Evolutionary conservation across 2,888 invertebrate species (phyloP).

Genomic region (Alentia gelatinosa): DNA sequence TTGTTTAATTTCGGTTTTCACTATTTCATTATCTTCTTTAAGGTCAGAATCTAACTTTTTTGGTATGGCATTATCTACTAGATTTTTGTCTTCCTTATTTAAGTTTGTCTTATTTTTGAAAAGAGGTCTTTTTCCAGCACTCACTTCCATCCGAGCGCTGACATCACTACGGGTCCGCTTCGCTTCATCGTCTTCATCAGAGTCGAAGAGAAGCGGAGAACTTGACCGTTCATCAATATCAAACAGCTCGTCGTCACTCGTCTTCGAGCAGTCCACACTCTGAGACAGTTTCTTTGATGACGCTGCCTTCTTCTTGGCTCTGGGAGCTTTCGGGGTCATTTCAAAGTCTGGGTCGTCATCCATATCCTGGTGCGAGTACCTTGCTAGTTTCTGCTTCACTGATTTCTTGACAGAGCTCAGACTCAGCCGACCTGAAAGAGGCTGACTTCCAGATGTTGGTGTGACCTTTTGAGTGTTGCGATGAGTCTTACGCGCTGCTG

Average conservation of each 20-base stretch:
- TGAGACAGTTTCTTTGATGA: not conserved
- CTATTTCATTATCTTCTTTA: not conserved
- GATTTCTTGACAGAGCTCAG: not conserved
- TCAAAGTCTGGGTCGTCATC: conserved; percentile 35
- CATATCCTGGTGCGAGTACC: not conserved
- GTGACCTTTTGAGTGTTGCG: not conserved
- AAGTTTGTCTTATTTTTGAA: not conserved
- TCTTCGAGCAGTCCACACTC: not conserved
- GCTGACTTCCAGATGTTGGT: not conserved
- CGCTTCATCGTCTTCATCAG: not conserved
- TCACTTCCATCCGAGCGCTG: not conserved
- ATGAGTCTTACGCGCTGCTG: not conserved
- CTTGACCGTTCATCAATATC: conserved; percentile 23
- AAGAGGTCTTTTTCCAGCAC: not conserved
- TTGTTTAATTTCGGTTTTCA: not conserved
- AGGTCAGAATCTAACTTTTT: too few species aligned
- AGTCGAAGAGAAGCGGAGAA: not conserved
- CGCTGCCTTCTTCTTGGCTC: not conserved
- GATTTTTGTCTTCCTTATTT: not conserved
- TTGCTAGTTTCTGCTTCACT: not conserved
- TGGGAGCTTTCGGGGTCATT: not conserved
- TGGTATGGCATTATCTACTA: not conserved
- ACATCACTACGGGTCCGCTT: not conserved
- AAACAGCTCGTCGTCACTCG: not conserved
- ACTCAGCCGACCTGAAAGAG: not conserved